Percentiles rank a stretch among this genome's conserved stretches.
Evolutionary conservation across 2,113 vertebrate genomes (phyloP).

Genomic region (Hemibagrus wyckioides): DNA sequence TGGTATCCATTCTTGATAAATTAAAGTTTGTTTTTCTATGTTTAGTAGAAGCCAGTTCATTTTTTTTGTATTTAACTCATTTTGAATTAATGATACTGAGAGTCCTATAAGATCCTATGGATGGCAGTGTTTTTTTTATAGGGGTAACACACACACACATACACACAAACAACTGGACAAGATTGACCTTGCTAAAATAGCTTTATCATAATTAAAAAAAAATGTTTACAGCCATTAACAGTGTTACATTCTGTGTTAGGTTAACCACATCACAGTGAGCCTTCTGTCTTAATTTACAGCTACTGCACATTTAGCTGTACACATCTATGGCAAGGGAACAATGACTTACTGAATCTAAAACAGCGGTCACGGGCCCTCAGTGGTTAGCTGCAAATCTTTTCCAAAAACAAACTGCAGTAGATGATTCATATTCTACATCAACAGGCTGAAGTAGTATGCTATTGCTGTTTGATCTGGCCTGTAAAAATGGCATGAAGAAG

Average conservation of each 20-base stretch:
- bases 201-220: constrained; percentile 80
- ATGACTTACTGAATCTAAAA: constrained; percentile 60
- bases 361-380: constrained; percentile 48
- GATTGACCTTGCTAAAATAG: constrained; percentile 78
- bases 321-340: constrained; percentile 67
- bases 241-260: constrained; percentile 80
- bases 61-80: not conserved
- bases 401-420: constrained; percentile 31
- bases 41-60: not conserved
- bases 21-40: constrained; percentile 42
- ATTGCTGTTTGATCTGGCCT: constrained; percentile 67
- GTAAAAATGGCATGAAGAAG: constrained; percentile 33
- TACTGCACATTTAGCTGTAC: constrained; percentile 66
- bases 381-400: constrained; percentile 26
- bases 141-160: constrained; percentile 51
- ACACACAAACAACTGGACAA: constrained; percentile 52
- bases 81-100: not conserved
- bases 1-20: constrained; percentile 28
- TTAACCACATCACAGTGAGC: constrained; percentile 81
- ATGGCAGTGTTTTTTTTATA: not conserved
- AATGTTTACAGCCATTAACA: constrained; percentile 76
- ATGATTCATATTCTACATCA: constrained; percentile 51
- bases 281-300: constrained; percentile 71
- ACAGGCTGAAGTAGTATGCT: constrained; percentile 54
- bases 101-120: not conserved